These are phyloP conservation scores for Antedon bifida DNA, from an alignment of 35 echinoderm and acorn worm genomes.

Conservation along the genomic window DNA sequence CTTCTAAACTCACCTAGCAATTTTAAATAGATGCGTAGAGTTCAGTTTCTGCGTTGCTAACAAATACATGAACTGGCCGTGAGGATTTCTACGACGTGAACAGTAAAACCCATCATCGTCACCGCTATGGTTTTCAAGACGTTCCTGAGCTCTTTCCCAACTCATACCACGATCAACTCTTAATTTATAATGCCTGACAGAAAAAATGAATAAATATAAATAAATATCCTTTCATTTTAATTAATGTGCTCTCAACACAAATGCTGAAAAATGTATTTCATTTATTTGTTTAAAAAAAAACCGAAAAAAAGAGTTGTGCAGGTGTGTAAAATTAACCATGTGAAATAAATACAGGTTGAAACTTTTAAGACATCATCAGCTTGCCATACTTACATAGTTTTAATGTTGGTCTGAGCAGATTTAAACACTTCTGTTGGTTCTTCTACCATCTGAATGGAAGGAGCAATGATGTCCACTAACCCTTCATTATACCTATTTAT, in stretches of 20 bases:
- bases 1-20: conserved; percentile 82
- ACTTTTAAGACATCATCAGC: too few relatives aligned
- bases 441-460: conserved; percentile 47
- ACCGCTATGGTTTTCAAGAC: conserved; percentile 27
- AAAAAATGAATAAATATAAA: not conserved
- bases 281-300: not conserved
- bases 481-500: conserved; percentile 66
- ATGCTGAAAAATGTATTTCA: not conserved
- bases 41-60: conserved; percentile 75
- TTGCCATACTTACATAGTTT: conserved; percentile 50
- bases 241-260: not conserved
- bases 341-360: too few relatives aligned
- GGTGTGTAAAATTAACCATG: not conserved
- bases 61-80: conserved; percentile 41
- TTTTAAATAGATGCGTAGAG: conserved; percentile 55
- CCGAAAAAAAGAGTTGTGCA: not conserved
- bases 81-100: conserved; percentile 52
- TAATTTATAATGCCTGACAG: conserved; percentile 43
- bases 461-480: conserved; percentile 69
- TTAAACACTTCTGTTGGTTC: conserved; percentile 45
- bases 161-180: conserved; percentile 71
- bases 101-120: conserved; percentile 74
- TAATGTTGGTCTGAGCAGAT: conserved; percentile 56
- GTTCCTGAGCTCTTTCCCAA: conserved; percentile 57
- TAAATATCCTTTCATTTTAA: not conserved